phyloP scores from a whole-genome alignment of 2,113 vertebrate genomes.

The Arvicanthis niloticus region DNA sequence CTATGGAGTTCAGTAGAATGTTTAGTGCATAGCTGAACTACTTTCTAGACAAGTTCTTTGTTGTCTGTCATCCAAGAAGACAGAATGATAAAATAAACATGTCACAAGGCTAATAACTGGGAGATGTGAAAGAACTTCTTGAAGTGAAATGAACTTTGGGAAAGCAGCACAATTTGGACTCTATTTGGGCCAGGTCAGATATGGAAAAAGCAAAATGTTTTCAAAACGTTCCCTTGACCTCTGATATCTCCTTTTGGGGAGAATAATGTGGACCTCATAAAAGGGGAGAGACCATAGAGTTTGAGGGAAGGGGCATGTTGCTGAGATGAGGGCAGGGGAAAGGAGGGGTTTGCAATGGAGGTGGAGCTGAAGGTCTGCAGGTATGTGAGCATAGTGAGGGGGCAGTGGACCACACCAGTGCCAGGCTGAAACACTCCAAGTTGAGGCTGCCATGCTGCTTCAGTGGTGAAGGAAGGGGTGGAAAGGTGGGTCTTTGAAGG shows the following conservation, averaged over 20 bases:
- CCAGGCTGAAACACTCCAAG: not conserved
- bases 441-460: not conserved
- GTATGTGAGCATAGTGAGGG: not conserved
- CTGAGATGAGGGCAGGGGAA: not conserved
- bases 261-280: not conserved
- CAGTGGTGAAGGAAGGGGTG: not conserved
- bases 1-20: not conserved
- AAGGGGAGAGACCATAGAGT: not conserved
- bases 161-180: not conserved
- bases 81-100: not conserved
- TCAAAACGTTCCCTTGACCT: not conserved
- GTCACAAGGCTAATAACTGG: not conserved
- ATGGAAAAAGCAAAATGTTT: not conserved
- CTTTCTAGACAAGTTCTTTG: not conserved
- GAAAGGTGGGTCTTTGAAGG: not conserved
- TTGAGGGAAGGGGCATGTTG: not conserved
- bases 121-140: not conserved
- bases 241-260: not conserved
- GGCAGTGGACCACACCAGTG: not conserved
- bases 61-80: not conserved
- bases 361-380: not conserved
- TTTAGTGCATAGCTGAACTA: not conserved
- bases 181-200: not conserved
- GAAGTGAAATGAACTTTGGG: not conserved
- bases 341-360: not conserved